phyloP scores from a whole-genome alignment of 1,140 invertebrate genomes.

The Leguminivora glycinivorella region DNA sequence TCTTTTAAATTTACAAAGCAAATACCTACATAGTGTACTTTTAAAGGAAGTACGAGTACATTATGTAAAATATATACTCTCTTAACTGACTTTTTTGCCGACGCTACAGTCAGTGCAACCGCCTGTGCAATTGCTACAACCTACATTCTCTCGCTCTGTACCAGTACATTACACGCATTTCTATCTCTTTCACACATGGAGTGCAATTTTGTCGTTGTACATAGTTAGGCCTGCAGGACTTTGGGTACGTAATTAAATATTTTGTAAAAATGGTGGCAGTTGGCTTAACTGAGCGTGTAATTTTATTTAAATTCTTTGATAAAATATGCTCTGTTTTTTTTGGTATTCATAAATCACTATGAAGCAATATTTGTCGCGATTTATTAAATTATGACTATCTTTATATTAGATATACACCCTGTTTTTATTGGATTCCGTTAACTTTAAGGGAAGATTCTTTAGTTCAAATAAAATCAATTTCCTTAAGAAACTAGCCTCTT shows the following conservation, averaged over 20 bases:
- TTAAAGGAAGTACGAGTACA: no score
- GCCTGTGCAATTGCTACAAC: conserved; percentile 50
- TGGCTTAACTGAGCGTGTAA: background rate
- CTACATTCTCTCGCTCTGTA: conserved; percentile 40
- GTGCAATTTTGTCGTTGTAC: conserved; percentile 29
- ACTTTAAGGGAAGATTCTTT: no score
- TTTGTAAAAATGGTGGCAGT: background rate
- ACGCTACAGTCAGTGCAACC: conserved; percentile 57
- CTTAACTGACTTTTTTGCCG: conserved; percentile 40
- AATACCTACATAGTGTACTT: no score
- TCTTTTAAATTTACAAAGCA: no score
- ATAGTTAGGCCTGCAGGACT: background rate
- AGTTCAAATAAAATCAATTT: no score
- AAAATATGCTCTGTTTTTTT: background rate
- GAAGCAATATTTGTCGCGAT: no score
- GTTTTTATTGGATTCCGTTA: no score
- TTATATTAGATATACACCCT: no score
- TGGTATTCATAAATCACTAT: background rate
- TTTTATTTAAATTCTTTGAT: background rate
- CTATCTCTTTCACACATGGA: conserved; percentile 41
- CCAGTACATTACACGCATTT: conserved; percentile 33
- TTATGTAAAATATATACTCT: no score
- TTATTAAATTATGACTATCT: no score
- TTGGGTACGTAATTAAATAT: conserved; percentile 18
- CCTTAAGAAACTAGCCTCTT: no score